A percentile compares a stretch with the other conserved stretches of the same genome.
Evolutionary conservation across 2,888 invertebrate genomes (phyloP).

Genomic region (Ctenicera cuprea): DNA sequence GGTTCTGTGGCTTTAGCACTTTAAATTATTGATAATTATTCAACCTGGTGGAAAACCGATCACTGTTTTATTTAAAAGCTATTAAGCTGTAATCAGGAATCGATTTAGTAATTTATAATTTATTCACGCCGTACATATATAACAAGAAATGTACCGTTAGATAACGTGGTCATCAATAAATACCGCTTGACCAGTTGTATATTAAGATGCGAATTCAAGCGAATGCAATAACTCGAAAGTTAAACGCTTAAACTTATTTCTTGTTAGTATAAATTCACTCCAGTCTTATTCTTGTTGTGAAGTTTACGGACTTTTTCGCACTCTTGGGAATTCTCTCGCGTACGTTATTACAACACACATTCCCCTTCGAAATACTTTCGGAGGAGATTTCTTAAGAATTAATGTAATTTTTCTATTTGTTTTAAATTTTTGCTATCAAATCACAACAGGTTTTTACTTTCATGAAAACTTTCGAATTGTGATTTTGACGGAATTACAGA

Average conservation of each 20-base stretch:
- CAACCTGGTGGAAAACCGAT: not conserved
- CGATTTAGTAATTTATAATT: constrained; percentile 3
- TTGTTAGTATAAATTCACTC: no score
- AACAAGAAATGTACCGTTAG: constrained; percentile 10
- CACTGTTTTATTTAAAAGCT: constrained; percentile 4
- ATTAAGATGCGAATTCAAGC: not conserved
- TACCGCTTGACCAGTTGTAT: not conserved
- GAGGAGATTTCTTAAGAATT: no score
- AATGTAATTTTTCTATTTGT: no score
- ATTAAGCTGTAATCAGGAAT: constrained; percentile 5
- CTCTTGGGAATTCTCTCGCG: no score
- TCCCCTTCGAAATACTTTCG: no score
- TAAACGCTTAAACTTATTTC: not conserved
- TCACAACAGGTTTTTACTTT: no score
- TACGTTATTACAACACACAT: no score
- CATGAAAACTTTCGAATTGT: no score
- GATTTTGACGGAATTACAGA: no score
- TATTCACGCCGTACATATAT: constrained; percentile 6
- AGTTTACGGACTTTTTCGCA: no score
- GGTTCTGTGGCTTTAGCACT: not conserved
- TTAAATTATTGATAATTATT: constrained; percentile 13
- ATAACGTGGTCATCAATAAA: constrained; percentile 5
- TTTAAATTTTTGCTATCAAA: no score
- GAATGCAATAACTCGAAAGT: not conserved
- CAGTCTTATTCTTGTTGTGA: no score